Conservation (phyloP, 2,888 invertebrate genomes). For the Papilio protenor region DNA sequence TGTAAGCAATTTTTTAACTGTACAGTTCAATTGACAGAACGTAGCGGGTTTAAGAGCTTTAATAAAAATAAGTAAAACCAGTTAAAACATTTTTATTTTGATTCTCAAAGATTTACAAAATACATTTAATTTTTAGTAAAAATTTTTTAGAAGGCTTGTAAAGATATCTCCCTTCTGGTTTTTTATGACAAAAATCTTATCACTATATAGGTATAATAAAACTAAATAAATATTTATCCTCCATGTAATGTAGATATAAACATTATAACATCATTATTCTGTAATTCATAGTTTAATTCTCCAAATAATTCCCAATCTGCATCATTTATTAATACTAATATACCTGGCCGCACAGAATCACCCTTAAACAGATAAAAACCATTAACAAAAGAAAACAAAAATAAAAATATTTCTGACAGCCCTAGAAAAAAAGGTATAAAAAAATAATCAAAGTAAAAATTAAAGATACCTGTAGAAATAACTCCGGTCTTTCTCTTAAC, state of each 20-base stretch:
- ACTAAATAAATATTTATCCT: slow-evolving; percentile 79
- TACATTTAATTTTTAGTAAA: too few relatives aligned
- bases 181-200: too few relatives aligned
- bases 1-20: too few relatives aligned
- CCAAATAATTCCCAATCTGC: slow-evolving; percentile 97
- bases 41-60: too few relatives aligned
- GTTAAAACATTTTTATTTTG: too few relatives aligned
- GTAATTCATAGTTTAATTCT: slow-evolving; percentile 88
- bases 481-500: slow-evolving; percentile 92
- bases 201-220: slow-evolving; percentile 14
- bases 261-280: slow-evolving; percentile 88
- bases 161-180: too few relatives aligned
- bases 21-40: too few relatives aligned
- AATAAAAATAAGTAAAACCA: too few relatives aligned
- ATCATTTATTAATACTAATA: slow-evolving; percentile 96
- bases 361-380: slow-evolving; percentile 61
- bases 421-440: slow-evolving; percentile 11
- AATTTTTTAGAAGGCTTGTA: too few relatives aligned
- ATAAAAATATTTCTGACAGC: neutral
- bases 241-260: slow-evolving; percentile 95
- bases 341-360: slow-evolving; percentile 91
- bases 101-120: too few relatives aligned
- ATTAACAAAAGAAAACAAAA: neutral
- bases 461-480: slow-evolving; percentile 70
- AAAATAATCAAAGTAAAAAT: too few relatives aligned